Evolutionary conservation across 2,888 invertebrate genomes (phyloP), one percentile per base, ranked within the genome.

Genomic region (Incurvaria masculella): DNA sequence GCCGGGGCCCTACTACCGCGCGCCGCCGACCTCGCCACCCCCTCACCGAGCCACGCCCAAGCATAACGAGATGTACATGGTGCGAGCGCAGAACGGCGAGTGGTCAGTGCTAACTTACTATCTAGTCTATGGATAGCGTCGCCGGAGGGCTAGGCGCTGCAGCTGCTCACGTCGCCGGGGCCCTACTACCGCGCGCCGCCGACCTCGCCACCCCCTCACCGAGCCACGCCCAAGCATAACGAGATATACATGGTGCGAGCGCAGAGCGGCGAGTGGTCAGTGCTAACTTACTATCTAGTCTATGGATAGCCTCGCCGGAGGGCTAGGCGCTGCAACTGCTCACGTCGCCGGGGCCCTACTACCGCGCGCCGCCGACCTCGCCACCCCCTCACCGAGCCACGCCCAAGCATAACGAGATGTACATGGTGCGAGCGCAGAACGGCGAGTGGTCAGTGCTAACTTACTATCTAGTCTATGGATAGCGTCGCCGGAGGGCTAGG

Each of bases 211-310:
- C 62, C 61, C 56, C 70, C 71, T 39, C 73, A 72, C 56, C 58
- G 72, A 54, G 65, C 72, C 51, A 57, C 53, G 49, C 55, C 62
- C 52, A 41, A 47, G 21, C 51, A 51, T 18, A 50, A 47, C 18
- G 23, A 69, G 51, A 70, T 75, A 48, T 79, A 74, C 69, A 72
- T 78, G 60, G 78, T 75, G 63, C 76, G 76, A 61, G 75, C 74
- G 53, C 67, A 69, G 49, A 68, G 66, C 53, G 79, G 78, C n/a
- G 76, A 79, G 62, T 79, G 79, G 78, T 78, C 33, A 47, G 56
- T 54, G n/a, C 11, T 38, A 4, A 8, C 5, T 14, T 2, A 38
- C 39, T 42, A 14, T 18, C 6, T 21, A 39, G 43, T 47, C n/a
- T 23, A 14, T 23, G 11, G 42, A 48, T 43, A 19, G 10, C n/a